phyloP scores from a whole-genome alignment of 2,888 invertebrate species.

The Chloroclystis v-ata region DNA sequence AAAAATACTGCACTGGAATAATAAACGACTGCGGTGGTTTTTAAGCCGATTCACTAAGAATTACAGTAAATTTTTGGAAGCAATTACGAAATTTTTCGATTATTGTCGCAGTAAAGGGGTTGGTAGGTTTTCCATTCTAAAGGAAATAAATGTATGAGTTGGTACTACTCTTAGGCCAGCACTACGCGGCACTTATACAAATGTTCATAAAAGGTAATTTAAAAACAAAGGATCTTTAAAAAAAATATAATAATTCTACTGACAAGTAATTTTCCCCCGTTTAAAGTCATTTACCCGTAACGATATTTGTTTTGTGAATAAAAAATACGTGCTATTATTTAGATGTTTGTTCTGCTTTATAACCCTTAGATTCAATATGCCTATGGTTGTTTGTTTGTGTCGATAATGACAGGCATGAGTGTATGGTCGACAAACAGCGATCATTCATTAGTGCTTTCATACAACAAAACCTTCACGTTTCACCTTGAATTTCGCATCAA shows the following conservation, averaged over 20 bases:
- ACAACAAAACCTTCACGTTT: constrained; percentile 23
- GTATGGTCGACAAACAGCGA: constrained; percentile 23
- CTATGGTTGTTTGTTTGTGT: constrained; percentile 13
- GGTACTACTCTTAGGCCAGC: too few relatives aligned
- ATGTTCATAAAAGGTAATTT: too few relatives aligned
- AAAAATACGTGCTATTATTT: neutral
- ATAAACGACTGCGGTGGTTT: constrained; percentile 20
- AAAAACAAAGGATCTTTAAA: neutral
- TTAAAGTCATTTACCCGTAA: neutral
- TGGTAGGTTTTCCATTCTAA: too few relatives aligned
- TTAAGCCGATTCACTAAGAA: constrained; percentile 12
- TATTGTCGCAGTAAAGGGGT: neutral
- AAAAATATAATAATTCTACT: neutral
- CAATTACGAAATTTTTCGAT: constrained; percentile 1
- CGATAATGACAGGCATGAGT: constrained; percentile 21
- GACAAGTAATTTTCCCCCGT: neutral
- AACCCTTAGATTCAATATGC: constrained; percentile 19
- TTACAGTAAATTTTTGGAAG: neutral
- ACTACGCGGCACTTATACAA: too few relatives aligned
- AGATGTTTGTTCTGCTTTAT: neutral
- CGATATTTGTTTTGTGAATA: constrained; percentile 6
- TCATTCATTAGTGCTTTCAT: constrained; percentile 26
- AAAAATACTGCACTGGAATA: constrained; percentile 18
- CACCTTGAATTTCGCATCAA: constrained; percentile 27
- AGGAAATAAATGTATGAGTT: too few relatives aligned